Conservation (phyloP, 2,113 vertebrate genomes). For the Oncorhynchus keta region DNA sequence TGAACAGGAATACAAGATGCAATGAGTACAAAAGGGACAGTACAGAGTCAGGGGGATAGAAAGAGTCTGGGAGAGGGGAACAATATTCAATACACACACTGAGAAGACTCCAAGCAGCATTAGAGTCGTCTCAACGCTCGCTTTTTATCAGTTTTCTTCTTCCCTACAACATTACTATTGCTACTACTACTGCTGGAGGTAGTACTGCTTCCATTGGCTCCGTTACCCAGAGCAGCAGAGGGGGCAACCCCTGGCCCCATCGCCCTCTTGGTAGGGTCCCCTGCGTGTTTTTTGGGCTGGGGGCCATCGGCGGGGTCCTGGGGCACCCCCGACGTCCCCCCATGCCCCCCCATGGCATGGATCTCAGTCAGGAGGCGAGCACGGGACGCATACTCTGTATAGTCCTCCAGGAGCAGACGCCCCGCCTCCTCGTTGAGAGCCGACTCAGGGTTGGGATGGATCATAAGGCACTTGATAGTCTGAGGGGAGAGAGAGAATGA, state of each 20-base stretch:
- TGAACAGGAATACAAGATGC: constrained; percentile 10
- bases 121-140: constrained; percentile 89
- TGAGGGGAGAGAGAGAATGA: constrained; percentile 36
- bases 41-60: constrained; percentile 43
- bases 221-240: constrained; percentile 62
- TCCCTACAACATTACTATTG: constrained; percentile 77
- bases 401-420: constrained; percentile 88
- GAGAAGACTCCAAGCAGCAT: constrained; percentile 47
- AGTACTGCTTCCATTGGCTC: constrained; percentile 60
- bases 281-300: constrained; percentile 90
- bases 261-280: constrained; percentile 78
- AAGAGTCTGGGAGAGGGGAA: constrained; percentile 49
- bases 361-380: constrained; percentile 88
- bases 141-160: constrained; percentile 94
- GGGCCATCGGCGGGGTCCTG: constrained; percentile 77
- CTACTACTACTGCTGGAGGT: constrained; percentile 62
- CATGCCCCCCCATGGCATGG: constrained; percentile 77
- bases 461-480: constrained; percentile 95
- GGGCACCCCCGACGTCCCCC: constrained; percentile 64
- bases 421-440: constrained; percentile 90
- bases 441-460: constrained; percentile 90
- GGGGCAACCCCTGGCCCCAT: constrained; percentile 68
- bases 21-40: constrained; percentile 51
- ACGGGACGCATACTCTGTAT: constrained; percentile 86
- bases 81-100: constrained; percentile 65